A percentile compares a stretch with the other conserved stretches of the same genome.
Evolutionary conservation across 2,113 vertebrate species (phyloP).

Genomic region (Seriola dumerili): DNA sequence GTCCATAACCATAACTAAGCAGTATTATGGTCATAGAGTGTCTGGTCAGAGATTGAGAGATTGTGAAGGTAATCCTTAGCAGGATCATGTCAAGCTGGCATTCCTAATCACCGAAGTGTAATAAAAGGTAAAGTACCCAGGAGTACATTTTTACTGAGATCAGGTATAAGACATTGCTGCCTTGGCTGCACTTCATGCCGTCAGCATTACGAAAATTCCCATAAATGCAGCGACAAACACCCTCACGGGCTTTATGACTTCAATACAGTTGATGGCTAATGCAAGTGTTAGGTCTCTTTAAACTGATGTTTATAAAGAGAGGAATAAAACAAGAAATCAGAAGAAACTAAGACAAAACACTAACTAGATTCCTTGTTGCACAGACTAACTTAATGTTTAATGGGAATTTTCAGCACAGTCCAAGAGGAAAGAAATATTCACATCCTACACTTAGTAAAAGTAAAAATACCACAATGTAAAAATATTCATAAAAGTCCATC

Average conservation of each 20-base stretch:
- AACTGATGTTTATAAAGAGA: constrained; percentile 39
- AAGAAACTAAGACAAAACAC: constrained; percentile 17
- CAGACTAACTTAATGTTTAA: neutral
- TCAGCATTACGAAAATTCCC: constrained; percentile 64
- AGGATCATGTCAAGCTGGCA: constrained; percentile 53
- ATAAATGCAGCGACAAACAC: constrained; percentile 67
- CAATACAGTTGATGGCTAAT: constrained; percentile 28
- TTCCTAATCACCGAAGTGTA: constrained; percentile 51
- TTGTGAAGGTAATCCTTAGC: constrained; percentile 48
- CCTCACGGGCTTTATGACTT: constrained; percentile 49
- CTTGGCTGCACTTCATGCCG: constrained; percentile 64
- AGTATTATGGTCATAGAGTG: constrained; percentile 14
- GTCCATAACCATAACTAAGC: constrained; percentile 46
- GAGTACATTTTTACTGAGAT: constrained; percentile 60
- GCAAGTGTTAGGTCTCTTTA: constrained; percentile 29
- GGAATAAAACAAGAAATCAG: constrained; percentile 22
- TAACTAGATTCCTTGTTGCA: neutral
- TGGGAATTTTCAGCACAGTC: neutral
- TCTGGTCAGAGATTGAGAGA: constrained; percentile 52
- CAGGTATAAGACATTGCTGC: constrained; percentile 63
- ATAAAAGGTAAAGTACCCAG: constrained; percentile 62
- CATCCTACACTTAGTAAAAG: too few species aligned
- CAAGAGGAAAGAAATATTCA: neutral
- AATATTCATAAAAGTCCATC: neutral
- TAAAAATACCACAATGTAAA: neutral